Evolutionary conservation across 23 tunicate species (phyloP), one percentile per base, ranked within the genome.

Genomic region (Diplosoma virens): DNA sequence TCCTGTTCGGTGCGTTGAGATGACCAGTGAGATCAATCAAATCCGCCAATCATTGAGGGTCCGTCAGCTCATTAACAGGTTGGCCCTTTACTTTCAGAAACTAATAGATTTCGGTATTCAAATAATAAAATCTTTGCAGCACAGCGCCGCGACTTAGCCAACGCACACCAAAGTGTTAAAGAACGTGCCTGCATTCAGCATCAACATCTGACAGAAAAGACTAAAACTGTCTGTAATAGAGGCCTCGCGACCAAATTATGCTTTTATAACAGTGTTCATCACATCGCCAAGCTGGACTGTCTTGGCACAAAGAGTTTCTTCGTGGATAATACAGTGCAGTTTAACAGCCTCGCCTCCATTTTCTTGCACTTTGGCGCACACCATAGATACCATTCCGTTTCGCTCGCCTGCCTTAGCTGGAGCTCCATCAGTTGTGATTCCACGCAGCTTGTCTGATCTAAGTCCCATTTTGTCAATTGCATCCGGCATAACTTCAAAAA

Each of bases 381-480:
- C 64, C 64, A 21, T 56, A 16, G 64, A 56, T 21, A n/a, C 64
- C 64, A 56, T 56, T 56, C 64, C 64, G 23, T 56, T 56, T 56
- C 24, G 18, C 64, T 56, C 6, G 64, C 64, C 64, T 56, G 64
- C 64, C 64, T 5, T 56, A 18, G 64, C 64, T 56, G n/a, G n/a
- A n/a, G n/a, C n/a, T n/a, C n/a, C n/a, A n/a, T n/a, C n/a, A n/a
- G n/a, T n/a, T n/a, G n/a, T n/a, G n/a, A n/a, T n/a, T n/a, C n/a
- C n/a, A n/a, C n/a, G n/a, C n/a, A n/a, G n/a, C n/a, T n/a, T n/a
- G 50, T 41, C 50, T 14, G 50, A 14, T 41, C 14, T 41, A 9
- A 41, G 50, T 41, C 14, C 50, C 14, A 41, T 41, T 41, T 14
- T 41, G 50, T 14, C 50, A 41, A 41, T 41, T 41, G 50, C 50